Conservation (phyloP, 2,797 vertebrate genomes). For the Leptodactylus fallax region DNA sequence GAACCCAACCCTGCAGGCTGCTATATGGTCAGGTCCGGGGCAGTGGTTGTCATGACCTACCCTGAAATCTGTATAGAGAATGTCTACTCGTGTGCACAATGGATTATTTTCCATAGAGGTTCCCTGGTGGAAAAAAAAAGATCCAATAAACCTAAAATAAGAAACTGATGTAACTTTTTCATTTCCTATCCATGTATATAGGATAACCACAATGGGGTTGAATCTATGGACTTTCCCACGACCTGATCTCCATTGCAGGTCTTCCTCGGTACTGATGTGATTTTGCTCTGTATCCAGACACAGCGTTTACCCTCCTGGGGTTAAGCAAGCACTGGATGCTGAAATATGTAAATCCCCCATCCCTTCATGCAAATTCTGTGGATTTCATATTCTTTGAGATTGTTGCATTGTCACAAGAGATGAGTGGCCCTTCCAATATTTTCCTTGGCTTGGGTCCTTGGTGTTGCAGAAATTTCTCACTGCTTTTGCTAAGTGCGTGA, state of each 20-base stretch:
- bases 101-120: background rate
- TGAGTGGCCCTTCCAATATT: constrained; percentile 42
- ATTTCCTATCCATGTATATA: too few relatives aligned
- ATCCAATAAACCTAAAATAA: background rate
- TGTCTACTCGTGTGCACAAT: background rate
- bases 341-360: constrained; percentile 2
- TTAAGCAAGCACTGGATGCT: constrained; percentile 26
- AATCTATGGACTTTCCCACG: constrained; percentile 20
- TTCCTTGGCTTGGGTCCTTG: constrained; percentile 44
- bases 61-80: background rate
- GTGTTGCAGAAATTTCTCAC: constrained; percentile 30
- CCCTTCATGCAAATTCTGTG: constrained; percentile 50
- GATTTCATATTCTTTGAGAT: constrained; percentile 36
- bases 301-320: constrained; percentile 16
- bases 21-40: background rate
- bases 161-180: background rate
- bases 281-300: constrained; percentile 16
- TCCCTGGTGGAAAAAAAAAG: background rate
- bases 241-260: constrained; percentile 8
- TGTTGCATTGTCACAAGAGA: constrained; percentile 44
- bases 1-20: background rate
- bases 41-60: background rate
- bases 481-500: background rate
- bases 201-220: background rate
- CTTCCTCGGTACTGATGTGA: background rate